A percentile compares a stretch with the other conserved stretches of the same genome.
Evolutionary conservation across 2,888 invertebrate genomes (phyloP).

Genomic region (Tanytarsus gracilentus): DNA sequence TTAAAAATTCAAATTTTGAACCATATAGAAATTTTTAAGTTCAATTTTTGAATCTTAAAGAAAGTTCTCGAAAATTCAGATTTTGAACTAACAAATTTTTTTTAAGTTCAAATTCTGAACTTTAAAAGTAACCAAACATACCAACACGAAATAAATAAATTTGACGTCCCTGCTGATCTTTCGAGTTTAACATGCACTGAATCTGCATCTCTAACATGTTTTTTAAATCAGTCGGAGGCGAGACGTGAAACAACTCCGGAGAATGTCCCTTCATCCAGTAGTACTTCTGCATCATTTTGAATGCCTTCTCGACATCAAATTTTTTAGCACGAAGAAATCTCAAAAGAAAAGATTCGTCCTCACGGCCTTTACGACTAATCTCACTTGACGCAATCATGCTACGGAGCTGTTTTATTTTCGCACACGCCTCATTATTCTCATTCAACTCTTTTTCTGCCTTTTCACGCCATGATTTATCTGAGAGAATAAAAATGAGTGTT

Average conservation of each 20-base stretch:
- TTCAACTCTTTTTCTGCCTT: conserved; percentile 32
- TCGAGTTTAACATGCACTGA: conserved; percentile 41
- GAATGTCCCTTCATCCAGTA: conserved; percentile 44
- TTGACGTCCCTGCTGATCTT: conserved; percentile 42
- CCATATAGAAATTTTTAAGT: too few species aligned
- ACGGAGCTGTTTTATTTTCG: conserved; percentile 30
- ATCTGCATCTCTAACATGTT: conserved; percentile 43
- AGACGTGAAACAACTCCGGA: conserved; percentile 42
- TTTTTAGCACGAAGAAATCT: conserved; percentile 51
- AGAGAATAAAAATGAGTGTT: background rate
- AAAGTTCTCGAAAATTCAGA: too few species aligned
- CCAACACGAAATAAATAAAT: conserved; percentile 44
- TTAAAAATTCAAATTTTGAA: too few species aligned
- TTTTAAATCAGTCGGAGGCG: conserved; percentile 39
- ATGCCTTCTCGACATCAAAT: conserved; percentile 45
- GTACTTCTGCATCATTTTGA: conserved; percentile 43
- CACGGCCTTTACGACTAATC: conserved; percentile 40
- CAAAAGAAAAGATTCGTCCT: conserved; percentile 48
- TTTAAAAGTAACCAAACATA: conserved; percentile 35
- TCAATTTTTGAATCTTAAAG: too few species aligned
- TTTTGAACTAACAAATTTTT: too few species aligned
- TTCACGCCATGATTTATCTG: conserved; percentile 31
- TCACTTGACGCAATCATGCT: conserved; percentile 28
- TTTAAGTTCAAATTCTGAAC: background rate
- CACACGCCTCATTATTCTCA: conserved; percentile 30